Base-by-base conservation (phyloP, 2,113 vertebrate genomes). In the Hepsetus odoe region DNA sequence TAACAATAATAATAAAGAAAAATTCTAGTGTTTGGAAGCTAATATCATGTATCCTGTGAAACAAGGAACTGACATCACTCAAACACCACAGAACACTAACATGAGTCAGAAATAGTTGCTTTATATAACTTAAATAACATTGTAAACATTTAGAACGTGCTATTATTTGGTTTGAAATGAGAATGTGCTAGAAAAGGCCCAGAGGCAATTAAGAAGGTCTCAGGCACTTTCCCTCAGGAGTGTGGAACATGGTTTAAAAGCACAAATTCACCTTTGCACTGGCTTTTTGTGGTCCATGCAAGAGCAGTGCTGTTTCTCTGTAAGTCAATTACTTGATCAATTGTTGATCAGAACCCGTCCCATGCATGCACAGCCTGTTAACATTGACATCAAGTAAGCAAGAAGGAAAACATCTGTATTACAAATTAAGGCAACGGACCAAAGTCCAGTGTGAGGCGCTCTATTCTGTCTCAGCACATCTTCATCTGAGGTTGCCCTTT, bases 191-290 rank as follows among this genome's bases (percentile, higher is more conserved):
- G 70, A 80, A 74, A 69, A 76, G 67, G 69, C 58, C 62, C 40
- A 72, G 42, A 80, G 77, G 73, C 84, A 61, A 76, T 40, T 20
- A 73, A 81, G 80, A 85, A 76, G 83, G 80, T 89, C 58, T 83
- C 85, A 91, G 89, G 90, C 90, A 86, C 89, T 89, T 92, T 79
- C 79, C 78, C 77, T 78, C 74, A 82, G 74, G 42, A 42, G 59
- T 61, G 49, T 44, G 49, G 32, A 70, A 18, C 9, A 62, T 46
- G 67, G 84, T 61, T 59, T 68, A 18, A 62, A 64, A 44, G 32
- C 30, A 22, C 58, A 53, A n/a, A 76, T 64, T 80, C 69, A 38
- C 20, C 8, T 10, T 62, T 68, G 73, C 73, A 65, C 32, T 59
- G 13, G 51, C 46, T 69, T 40, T 72, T 51, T 67, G 80, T 79